Evolutionary conservation across 2,113 vertebrate species (phyloP).

Genomic region (Perca flavescens): DNA sequence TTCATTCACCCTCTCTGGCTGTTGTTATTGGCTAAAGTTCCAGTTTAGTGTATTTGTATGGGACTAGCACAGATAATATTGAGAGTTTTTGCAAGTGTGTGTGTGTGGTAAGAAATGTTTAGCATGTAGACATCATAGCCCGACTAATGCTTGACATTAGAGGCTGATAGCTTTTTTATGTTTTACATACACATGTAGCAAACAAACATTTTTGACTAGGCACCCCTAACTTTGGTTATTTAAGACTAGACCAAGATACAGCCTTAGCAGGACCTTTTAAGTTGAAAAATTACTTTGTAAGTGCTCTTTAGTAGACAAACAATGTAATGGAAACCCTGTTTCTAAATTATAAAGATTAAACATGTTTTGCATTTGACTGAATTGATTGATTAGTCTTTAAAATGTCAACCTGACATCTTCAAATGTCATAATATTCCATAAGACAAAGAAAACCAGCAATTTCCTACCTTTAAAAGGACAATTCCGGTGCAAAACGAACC

Average conservation of each 20-base stretch:
- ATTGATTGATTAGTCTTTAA: neutral
- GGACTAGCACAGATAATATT: constrained; percentile 29
- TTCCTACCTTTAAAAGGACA: neutral
- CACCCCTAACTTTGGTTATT: neutral
- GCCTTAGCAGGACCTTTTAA: neutral
- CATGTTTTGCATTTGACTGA: neutral
- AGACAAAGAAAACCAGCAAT: neutral
- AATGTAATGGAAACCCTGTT: neutral
- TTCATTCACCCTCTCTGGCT: constrained; percentile 19
- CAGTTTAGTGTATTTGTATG: constrained; percentile 54
- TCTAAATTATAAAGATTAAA: neutral
- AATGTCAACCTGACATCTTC: neutral
- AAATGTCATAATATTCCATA: neutral
- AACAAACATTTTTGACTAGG: neutral
- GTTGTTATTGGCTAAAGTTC: constrained; percentile 45
- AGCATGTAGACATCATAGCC: neutral
- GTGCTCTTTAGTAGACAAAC: no score
- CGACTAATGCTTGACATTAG: neutral
- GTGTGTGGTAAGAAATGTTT: neutral
- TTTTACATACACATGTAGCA: neutral
- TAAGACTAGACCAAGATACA: neutral
- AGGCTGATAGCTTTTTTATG: neutral
- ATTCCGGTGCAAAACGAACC: no score
- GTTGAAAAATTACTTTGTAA: no score
- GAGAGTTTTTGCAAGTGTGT: neutral